Percentiles rank a stretch among this genome's conserved stretches.
phyloP scores from a whole-genome alignment of 2,113 vertebrate species.

The Brachyistius frenatus region DNA sequence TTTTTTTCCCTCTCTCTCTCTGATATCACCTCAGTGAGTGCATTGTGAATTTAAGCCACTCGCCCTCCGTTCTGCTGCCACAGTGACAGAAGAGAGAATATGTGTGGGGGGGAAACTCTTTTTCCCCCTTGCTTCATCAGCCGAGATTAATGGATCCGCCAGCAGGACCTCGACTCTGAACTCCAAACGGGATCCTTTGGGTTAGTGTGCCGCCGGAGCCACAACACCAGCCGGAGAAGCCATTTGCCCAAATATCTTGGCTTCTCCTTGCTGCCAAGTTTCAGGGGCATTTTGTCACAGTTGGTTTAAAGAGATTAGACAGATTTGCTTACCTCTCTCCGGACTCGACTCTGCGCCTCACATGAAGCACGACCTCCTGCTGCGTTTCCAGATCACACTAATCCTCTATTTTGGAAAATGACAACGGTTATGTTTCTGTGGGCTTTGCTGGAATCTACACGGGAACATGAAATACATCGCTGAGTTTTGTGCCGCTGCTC shows the following conservation, averaged over 20 bases:
- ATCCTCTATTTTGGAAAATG: constrained; percentile 28
- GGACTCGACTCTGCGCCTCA: constrained; percentile 2
- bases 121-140: constrained; percentile 61
- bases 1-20: too few species aligned
- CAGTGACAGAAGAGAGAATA: constrained; percentile 37
- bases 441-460: background rate
- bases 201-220: constrained; percentile 55
- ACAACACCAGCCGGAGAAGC: constrained; percentile 66
- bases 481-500: constrained; percentile 2
- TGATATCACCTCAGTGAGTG: constrained; percentile 43
- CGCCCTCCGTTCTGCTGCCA: constrained; percentile 46
- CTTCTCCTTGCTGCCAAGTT: constrained; percentile 15
- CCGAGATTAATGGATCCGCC: constrained; percentile 74
- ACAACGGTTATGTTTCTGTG: constrained; percentile 3
- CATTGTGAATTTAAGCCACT: constrained; percentile 23
- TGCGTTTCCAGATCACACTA: constrained; percentile 9
- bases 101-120: constrained; percentile 44
- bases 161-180: constrained; percentile 58
- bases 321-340: constrained; percentile 29
- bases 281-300: constrained; percentile 49
- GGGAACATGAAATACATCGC: constrained; percentile 18
- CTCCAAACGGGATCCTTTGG: constrained; percentile 59
- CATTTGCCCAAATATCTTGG: constrained; percentile 55
- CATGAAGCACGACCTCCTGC: background rate
- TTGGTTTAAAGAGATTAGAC: constrained; percentile 47